These are phyloP conservation scores for Lepilemur ruficaudatus DNA, from an alignment of 2,797 vertebrate genomes.

Conservation along the genomic window DNA sequence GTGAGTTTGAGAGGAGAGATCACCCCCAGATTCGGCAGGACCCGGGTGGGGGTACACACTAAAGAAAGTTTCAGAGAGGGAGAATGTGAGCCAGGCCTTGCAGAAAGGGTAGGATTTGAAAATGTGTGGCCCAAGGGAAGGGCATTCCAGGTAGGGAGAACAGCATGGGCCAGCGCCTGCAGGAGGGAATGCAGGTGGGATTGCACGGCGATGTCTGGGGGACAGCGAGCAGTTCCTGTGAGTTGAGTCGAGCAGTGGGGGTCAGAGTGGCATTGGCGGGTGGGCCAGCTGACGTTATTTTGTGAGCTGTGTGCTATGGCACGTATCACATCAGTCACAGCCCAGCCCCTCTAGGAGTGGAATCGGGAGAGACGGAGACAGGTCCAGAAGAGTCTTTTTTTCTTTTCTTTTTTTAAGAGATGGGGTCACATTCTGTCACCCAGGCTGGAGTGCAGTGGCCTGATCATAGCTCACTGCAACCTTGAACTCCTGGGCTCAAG, in stretches of 20 bases:
- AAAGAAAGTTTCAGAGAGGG: neutral
- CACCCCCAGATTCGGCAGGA: neutral
- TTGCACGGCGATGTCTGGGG: neutral
- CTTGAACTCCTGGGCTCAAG: neutral
- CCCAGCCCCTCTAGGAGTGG: neutral
- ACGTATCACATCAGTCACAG: fast-evolving
- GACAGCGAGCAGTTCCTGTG: fast-evolving
- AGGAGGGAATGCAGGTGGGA: no score
- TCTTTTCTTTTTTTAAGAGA: neutral
- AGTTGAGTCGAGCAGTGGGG: neutral
- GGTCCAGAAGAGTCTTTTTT: neutral
- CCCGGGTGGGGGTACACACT: fast-evolving
- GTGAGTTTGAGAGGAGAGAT: neutral
- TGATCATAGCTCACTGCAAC: neutral
- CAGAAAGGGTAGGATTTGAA: neutral
- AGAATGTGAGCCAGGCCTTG: neutral
- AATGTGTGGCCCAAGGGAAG: neutral
- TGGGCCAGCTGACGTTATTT: neutral
- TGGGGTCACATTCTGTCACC: neutral
- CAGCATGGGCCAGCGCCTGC: neutral
- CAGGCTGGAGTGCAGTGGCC: neutral
- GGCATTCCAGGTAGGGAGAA: neutral
- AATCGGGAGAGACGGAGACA: neutral
- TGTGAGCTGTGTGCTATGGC: neutral
- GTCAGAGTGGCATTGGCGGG: fast-evolving